Conservation (phyloP, 2,113 vertebrate species). For the Spilogale gracilis region DNA sequence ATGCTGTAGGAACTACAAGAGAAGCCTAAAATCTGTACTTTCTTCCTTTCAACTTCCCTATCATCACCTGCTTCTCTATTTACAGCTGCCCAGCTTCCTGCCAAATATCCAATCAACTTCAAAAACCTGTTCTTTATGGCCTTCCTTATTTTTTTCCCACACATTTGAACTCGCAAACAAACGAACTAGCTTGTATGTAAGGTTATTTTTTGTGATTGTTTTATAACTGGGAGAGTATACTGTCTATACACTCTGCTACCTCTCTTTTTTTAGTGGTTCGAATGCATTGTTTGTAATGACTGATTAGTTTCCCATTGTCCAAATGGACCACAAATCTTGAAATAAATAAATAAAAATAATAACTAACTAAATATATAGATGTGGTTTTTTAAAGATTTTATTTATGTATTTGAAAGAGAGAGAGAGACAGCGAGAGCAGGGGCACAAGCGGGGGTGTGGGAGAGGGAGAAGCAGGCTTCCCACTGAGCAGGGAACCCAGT, state of each 20-base stretch:
- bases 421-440: too few relatives aligned
- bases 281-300: background rate
- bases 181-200: background rate
- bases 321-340: background rate
- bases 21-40: background rate
- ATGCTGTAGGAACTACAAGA: background rate
- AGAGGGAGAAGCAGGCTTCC: too few relatives aligned
- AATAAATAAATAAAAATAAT: too few relatives aligned
- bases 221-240: background rate
- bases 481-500: too few relatives aligned
- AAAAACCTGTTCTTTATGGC: background rate
- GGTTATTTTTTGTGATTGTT: background rate
- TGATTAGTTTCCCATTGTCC: background rate
- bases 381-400: too few relatives aligned
- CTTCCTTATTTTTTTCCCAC: background rate
- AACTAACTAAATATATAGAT: too few relatives aligned
- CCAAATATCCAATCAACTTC: background rate
- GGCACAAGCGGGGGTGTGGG: too few relatives aligned
- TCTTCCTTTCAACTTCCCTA: background rate
- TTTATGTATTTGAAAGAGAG: too few relatives aligned
- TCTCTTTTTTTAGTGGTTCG: background rate
- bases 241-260: accelerated
- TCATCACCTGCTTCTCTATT: background rate
- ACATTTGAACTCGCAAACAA: background rate
- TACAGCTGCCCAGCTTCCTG: background rate